Evolutionary conservation across 2,888 invertebrate genomes (phyloP).

Genomic region (Macropis europaea): DNA sequence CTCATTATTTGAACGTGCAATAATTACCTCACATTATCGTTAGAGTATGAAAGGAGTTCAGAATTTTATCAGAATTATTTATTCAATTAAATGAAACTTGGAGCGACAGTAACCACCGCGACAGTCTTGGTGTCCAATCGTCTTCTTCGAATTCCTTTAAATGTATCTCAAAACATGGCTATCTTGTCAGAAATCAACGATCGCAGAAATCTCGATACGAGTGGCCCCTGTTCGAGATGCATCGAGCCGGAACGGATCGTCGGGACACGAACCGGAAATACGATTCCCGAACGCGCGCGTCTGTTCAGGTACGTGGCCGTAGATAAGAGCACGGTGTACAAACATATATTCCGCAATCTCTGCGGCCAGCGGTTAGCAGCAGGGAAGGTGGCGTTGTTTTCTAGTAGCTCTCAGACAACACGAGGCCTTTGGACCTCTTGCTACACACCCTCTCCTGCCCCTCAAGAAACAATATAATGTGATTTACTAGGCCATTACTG

Average conservation of each 20-base stretch:
- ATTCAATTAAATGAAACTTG: too few relatives aligned
- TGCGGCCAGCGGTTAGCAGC: constrained; percentile 43
- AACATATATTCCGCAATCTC: constrained; percentile 60
- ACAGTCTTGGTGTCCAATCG: too few relatives aligned
- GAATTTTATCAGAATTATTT: too few relatives aligned
- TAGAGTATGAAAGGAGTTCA: too few relatives aligned
- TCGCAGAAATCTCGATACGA: neutral
- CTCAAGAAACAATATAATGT: constrained; percentile 78
- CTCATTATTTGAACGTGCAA: too few relatives aligned
- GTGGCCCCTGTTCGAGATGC: neutral
- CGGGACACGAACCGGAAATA: constrained; percentile 15
- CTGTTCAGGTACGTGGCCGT: constrained; percentile 21
- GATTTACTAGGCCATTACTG: constrained; percentile 78
- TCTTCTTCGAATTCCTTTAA: too few relatives aligned
- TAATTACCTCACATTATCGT: too few relatives aligned
- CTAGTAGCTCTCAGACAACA: constrained; percentile 44
- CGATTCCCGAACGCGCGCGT: constrained; percentile 23
- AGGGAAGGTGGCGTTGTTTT: constrained; percentile 36
- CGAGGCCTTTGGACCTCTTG: constrained; percentile 51
- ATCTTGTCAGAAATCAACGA: too few relatives aligned
- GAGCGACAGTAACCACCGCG: too few relatives aligned
- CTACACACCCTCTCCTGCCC: constrained; percentile 47
- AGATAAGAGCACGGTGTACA: constrained; percentile 24
- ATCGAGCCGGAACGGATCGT: neutral
- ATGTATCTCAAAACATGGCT: too few relatives aligned